Evolutionary conservation across 2,113 vertebrate genomes (phyloP), one percentile per base, ranked within the genome.

Genomic region (Grammomys surdaster): DNA sequence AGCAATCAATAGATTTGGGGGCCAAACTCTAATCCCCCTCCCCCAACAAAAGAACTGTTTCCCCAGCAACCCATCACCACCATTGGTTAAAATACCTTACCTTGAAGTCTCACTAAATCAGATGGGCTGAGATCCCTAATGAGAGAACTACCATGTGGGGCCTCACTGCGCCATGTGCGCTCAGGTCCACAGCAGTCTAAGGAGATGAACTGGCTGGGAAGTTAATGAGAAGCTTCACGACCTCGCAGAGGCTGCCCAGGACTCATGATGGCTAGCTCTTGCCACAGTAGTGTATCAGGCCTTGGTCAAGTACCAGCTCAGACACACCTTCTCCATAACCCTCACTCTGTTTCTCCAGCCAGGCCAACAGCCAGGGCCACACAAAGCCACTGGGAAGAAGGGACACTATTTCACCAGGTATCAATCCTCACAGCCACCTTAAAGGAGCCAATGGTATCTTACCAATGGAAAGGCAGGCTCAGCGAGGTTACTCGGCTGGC

Each of bases 61-160:
- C 94, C 43, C 19, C 20, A 40, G 33, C 36, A 17, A 69, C 46
- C 77, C 77, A 36, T 88, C 88, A 60, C 90, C 7, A 88, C 93
- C 22, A 94, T 70, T 51, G 33, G 95, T 63, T 69, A 89, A 87
- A 78, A 81, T 33, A 24, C 86, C 89, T 95, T 78, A 24, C 86
- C 89, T 95, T 78, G 12, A 43, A 96, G 88, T 72, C 93, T 58
- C 43, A 60, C 26, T 28, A 28, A 60, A 72, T 75, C 75, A 69
- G n/a, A 84, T 31, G 16, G 48, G 48, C 4, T 3, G 67, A 72
- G 60, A 72, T 51, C 51, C 73, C 73, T 91, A 84, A 17, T 72
- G 78, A 78, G 58, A 97, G 78, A 91, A 19, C 78, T 19, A 92
- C 76, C 60, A 56, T 58, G 13, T 81, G 72, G 76, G 26, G 94